Percentiles rank a stretch among this genome's conserved stretches.
Conservation (phyloP, 2,888 invertebrate species). For the Ischnus inquisitorius region DNA sequence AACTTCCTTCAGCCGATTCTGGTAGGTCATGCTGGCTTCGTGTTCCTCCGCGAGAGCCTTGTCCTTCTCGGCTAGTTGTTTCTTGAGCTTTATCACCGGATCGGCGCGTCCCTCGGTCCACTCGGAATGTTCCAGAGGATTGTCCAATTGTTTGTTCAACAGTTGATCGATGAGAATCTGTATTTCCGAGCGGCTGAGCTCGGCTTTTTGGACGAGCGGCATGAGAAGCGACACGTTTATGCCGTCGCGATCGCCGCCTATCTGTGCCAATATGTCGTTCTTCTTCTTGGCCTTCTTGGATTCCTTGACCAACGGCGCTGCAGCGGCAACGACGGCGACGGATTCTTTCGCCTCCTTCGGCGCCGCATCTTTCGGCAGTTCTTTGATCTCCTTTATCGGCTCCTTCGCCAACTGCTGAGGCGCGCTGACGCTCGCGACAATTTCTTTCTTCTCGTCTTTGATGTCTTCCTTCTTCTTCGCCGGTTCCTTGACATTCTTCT, state of each 20-base stretch:
- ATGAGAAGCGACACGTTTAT: conserved; percentile 90
- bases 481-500: conserved; percentile 79
- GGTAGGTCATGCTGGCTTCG: conserved; percentile 91
- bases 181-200: conserved; percentile 94
- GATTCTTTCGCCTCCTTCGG: conserved; percentile 76
- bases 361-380: conserved; percentile 77
- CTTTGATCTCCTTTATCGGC: conserved; percentile 75
- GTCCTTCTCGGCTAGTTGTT: conserved; percentile 95
- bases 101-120: conserved; percentile 96
- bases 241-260: conserved; percentile 89
- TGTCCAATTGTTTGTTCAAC: conserved; percentile 94
- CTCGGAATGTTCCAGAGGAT: conserved; percentile 91
- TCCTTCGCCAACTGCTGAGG: conserved; percentile 76
- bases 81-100: conserved; percentile 94
- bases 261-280: conserved; percentile 87
- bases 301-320: conserved; percentile 77
- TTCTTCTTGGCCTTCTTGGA: conserved; percentile 88
- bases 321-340: conserved; percentile 65
- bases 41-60: conserved; percentile 91
- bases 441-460: conserved; percentile 80
- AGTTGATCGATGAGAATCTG: conserved; percentile 96
- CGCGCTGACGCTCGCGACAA: conserved; percentile 48
- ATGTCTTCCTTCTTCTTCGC: conserved; percentile 78
- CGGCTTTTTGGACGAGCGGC: conserved; percentile 92
- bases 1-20: conserved; percentile 92